Base-by-base conservation (phyloP, 2,888 invertebrate genomes). In the Acrobasis suavella region DNA sequence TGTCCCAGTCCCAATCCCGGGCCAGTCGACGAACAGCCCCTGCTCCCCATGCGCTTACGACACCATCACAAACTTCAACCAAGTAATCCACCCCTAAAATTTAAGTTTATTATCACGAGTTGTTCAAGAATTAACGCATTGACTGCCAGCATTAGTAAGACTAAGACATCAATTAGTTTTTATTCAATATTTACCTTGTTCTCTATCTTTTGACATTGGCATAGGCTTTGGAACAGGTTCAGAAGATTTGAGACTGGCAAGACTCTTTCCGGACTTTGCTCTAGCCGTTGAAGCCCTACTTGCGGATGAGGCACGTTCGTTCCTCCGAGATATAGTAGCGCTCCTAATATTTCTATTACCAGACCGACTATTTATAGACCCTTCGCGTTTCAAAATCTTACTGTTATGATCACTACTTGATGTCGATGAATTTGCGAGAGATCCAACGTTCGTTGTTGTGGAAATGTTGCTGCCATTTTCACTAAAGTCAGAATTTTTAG, bases 1-100 rank as follows among this genome's bases (percentile, higher is more conserved):
- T 96, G 65, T 94, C 93, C 76, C 94, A 93, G 81, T 95, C 97
- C 97, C 97, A 97, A 66, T 95, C 94, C 68, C 95, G 94, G 73
- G 97, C 96, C 52, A 97, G 94, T 71, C 96, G 96, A 49, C 96
- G 94, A 39, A 97, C 92, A 0, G 97, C 97, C n/a, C 97, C 97
- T 73, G 96, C 96, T 0, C 97, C 97, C 90, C 97, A 97, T 37
- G 97, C 95, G 80, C 97, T 97, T 32, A 97, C 93, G 71, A 95
- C 94, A 62, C 96, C 94, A 38, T 97, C 97, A 73, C 95, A 95
- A 64, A 97, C 96, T 93, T 97, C 97, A 42, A 97, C 96, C 67
- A 97, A 91, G 83, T 97, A 97, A 90, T 97, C 97, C n/a, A 97
- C 96, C 64, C 97, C 96, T 95, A 72, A 69, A 82, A 72, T 58